Evolutionary conservation across 2,888 invertebrate species (phyloP), one percentile per base, ranked within the genome.

Genomic region (Copidosoma aretas): DNA sequence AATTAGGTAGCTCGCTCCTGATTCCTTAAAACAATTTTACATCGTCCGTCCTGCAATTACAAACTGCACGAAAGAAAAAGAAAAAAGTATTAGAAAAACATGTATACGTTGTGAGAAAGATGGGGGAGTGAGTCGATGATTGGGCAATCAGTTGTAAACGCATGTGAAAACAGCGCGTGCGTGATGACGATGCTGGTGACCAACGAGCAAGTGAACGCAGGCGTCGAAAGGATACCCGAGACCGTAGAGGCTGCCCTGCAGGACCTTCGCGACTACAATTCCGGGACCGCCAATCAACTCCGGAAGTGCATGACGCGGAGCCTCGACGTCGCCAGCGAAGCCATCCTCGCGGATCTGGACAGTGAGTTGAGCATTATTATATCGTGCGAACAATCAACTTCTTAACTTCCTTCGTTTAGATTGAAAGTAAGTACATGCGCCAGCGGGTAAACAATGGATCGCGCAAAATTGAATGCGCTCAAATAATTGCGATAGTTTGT

Each of bases 261-360:
- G 73, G 91, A 91, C 80, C 81, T 89, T 61, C 86, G 87, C 77
- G 86, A 87, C 65, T 91, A 89, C 78, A 84, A 90, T 67, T 85
- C 86, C 75, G 89, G 89, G 77, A 87, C 89, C n/a, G 88, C 89
- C 77, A 84, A 86, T 79, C 89, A 90, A 83, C 86, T 91, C 73
- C 86, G 88, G 73, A 86, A 85, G 78, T 86, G 86, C 73, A 82
- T 88, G 67, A 87, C 88, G 74, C 86, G 86, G 19, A 86, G 87
- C 58, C 86, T 89, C 74, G 89, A 90, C 82, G 86, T 88, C 74
- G 86, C 89, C 19, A 85, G 88, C 64, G 88, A 89, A 74, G 88
- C 87, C 63, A 86, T 89, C 73, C 85, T 87, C 77, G 86, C 86
- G 74, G 90, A 90, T 81, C 85, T 90, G 73, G 88, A 90, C 83